Evolutionary conservation across 2,888 invertebrate species (phyloP).

Genomic region (Choreutis nemorana): DNA sequence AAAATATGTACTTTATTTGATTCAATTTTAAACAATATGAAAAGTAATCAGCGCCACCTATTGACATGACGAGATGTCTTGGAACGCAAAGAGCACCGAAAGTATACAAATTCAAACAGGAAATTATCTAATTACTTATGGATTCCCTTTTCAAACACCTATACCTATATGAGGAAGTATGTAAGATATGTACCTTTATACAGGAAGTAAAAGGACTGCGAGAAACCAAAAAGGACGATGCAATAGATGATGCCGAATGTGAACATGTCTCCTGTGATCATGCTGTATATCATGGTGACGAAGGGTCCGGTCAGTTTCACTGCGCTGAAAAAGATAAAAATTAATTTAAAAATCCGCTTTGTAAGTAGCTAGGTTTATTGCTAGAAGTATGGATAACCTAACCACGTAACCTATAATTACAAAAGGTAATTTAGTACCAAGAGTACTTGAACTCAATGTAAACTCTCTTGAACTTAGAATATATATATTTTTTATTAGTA

Average conservation of each 20-base stretch:
- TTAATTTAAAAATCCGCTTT: slow-evolving; percentile 2
- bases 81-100: too few relatives aligned
- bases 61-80: not conserved
- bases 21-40: not conserved
- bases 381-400: too few relatives aligned
- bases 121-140: too few relatives aligned
- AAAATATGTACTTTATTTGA: slow-evolving; percentile 10
- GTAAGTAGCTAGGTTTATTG: too few relatives aligned
- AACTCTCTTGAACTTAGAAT: too few relatives aligned
- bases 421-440: too few relatives aligned
- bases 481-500: not conserved
- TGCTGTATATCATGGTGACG: slow-evolving; percentile 99
- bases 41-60: too few relatives aligned
- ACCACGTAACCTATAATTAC: too few relatives aligned
- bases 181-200: slow-evolving; percentile 74
- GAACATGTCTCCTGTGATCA: slow-evolving; percentile 99
- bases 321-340: slow-evolving; percentile 68
- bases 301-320: slow-evolving; percentile 96
- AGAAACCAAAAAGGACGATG: slow-evolving; percentile 94
- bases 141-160: too few relatives aligned
- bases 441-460: too few relatives aligned
- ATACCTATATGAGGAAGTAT: too few relatives aligned
- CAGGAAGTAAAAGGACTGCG: slow-evolving; percentile 94
- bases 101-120: too few relatives aligned
- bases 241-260: slow-evolving; percentile 97